phyloP scores from a whole-genome alignment of 2,888 invertebrate species.

The Cephus nigrinus region DNA sequence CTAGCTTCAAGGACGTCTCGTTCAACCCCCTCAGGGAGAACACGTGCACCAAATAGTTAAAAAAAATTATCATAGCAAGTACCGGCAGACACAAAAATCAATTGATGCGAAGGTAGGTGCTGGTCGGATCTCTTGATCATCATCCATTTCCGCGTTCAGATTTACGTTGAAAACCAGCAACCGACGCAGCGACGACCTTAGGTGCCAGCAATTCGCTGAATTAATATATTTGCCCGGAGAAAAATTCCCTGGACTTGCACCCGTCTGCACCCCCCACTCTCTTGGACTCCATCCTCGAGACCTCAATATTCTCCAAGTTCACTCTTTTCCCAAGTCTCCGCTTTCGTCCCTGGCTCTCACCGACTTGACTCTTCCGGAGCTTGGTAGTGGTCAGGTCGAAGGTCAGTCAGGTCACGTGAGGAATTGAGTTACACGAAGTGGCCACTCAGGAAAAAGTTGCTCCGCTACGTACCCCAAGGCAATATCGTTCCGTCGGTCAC shows the following conservation, averaged over 20 bases:
- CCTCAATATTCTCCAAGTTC: not conserved
- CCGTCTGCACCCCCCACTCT: not conserved
- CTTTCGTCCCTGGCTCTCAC: not conserved
- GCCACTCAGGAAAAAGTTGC: conserved; percentile 34
- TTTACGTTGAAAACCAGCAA: no score
- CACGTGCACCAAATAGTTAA: no score
- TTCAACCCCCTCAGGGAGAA: no score
- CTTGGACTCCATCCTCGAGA: not conserved
- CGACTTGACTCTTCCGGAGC: not conserved
- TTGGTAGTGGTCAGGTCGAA: not conserved
- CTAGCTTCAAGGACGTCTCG: no score
- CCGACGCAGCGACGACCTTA: not conserved
- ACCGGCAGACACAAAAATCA: no score
- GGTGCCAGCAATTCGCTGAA: no score
- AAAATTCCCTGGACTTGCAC: not conserved
- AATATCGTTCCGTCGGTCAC: conserved; percentile 23
- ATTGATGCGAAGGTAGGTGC: no score
- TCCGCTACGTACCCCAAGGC: conserved; percentile 31
- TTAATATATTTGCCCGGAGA: not conserved
- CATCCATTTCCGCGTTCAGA: no score
- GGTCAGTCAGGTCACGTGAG: conserved; percentile 23
- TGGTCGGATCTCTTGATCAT: no score
- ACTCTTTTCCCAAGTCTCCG: not conserved
- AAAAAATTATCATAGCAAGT: no score
- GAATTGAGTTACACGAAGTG: conserved; percentile 36